These are phyloP conservation scores for Trissolcus brochymenae DNA, from an alignment of 2,888 invertebrate genomes.

Conservation along the genomic window DNA sequence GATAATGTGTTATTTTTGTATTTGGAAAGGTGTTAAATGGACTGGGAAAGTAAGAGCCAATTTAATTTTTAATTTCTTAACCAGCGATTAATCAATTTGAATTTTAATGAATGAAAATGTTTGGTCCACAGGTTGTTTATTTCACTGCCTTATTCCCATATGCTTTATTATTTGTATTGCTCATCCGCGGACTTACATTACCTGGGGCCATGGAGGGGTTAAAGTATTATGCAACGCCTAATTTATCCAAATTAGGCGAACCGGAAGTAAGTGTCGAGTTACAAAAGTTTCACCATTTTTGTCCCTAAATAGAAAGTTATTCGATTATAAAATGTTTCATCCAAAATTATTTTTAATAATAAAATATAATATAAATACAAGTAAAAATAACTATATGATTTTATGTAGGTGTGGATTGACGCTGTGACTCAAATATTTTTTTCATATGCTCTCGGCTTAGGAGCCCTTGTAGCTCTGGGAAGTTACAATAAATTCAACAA, in stretches of 20 bases:
- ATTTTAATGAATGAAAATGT: neutral
- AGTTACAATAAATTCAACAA: constrained; percentile 99
- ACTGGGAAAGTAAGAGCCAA: constrained; percentile 88
- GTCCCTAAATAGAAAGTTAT: neutral
- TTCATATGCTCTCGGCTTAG: constrained; percentile 97
- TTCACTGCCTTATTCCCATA: constrained; percentile 98
- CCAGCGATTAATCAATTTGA: neutral
- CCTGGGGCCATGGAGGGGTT: constrained; percentile 95
- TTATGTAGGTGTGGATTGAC: constrained; percentile 92
- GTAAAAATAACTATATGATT: neutral
- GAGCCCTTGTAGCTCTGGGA: constrained; percentile 96
- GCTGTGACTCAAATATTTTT: constrained; percentile 99
- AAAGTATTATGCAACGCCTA: constrained; percentile 93
- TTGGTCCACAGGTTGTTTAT: constrained; percentile 89
- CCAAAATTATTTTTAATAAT: neutral
- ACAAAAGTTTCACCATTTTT: neutral
- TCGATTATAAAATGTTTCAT: neutral
- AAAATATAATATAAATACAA: neutral
- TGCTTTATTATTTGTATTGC: constrained; percentile 88
- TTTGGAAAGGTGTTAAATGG: constrained; percentile 99
- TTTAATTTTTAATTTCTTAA: neutral
- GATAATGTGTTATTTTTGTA: constrained; percentile 98
- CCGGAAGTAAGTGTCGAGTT: constrained; percentile 82
- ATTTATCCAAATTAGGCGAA: constrained; percentile 91
- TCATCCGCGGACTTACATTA: constrained; percentile 93